Evolutionary conservation across 2,797 vertebrate genomes (phyloP).

Genomic region (Benthosema pterotum): DNA sequence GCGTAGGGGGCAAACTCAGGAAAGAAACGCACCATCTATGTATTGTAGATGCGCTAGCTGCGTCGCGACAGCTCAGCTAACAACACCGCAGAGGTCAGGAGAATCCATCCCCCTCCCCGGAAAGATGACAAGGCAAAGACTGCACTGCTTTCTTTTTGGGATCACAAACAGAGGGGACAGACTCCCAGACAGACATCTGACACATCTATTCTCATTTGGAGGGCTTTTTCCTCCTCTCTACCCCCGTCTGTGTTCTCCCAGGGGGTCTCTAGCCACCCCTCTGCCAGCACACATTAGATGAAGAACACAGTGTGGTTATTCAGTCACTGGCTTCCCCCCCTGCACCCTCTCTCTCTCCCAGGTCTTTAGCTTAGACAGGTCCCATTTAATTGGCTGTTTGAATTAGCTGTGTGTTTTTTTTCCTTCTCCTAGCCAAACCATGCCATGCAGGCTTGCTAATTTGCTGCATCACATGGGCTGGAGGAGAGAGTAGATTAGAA

Average conservation of each 20-base stretch:
- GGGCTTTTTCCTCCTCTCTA: slow-evolving; percentile 66
- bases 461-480: slow-evolving; percentile 75
- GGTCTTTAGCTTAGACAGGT: slow-evolving; percentile 75
- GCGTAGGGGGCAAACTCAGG: too few relatives aligned
- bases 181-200: slow-evolving; percentile 71
- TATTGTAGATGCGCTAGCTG: too few relatives aligned
- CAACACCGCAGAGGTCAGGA: too few relatives aligned
- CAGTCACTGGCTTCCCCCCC: slow-evolving; percentile 62
- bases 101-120: not conserved
- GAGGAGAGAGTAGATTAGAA: slow-evolving; percentile 65
- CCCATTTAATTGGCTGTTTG: slow-evolving; percentile 78
- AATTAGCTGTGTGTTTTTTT: slow-evolving; percentile 66
- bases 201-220: slow-evolving; percentile 72
- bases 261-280: slow-evolving; percentile 63
- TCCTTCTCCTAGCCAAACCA: slow-evolving; percentile 75
- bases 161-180: slow-evolving; percentile 59
- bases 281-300: slow-evolving; percentile 70
- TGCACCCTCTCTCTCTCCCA: slow-evolving; percentile 51
- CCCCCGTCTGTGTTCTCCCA: slow-evolving; percentile 61
- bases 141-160: slow-evolving; percentile 48
- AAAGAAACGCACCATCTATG: too few relatives aligned
- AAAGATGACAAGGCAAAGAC: slow-evolving; percentile 48
- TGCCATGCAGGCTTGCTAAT: slow-evolving; percentile 70
- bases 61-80: too few relatives aligned
- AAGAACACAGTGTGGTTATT: slow-evolving; percentile 73